These are phyloP conservation scores for Lasaia peninsularis DNA, from an alignment of 1,140 invertebrate species.

Conservation along the genomic window DNA sequence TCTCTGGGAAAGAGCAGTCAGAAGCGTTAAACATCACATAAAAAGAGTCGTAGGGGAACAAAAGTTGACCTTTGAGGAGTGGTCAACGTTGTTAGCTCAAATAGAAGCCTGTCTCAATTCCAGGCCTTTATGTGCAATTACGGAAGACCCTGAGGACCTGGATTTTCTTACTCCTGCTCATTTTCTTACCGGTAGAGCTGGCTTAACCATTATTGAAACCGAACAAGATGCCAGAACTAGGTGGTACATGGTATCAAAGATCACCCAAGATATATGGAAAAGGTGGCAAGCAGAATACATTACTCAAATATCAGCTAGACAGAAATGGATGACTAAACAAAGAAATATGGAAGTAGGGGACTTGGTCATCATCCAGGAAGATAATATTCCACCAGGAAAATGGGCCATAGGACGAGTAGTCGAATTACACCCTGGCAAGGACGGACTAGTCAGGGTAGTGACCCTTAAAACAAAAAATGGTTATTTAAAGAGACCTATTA, in stretches of 20 bases:
- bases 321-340: conserved; percentile 14
- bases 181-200: conserved; percentile 33
- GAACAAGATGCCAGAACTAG: conserved; percentile 19
- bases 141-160: conserved; percentile 34
- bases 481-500: no score
- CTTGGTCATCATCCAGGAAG: conserved; percentile 15
- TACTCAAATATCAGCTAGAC: conserved; percentile 6
- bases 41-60: conserved; percentile 29
- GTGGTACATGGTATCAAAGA: conserved; percentile 10
- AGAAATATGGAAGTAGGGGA: conserved; percentile 2
- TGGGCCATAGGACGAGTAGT: conserved; percentile 19
- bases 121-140: conserved; percentile 35
- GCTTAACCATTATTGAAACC: conserved; percentile 8
- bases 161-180: conserved; percentile 32
- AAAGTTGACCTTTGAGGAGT: conserved; percentile 38
- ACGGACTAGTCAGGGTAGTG: not conserved
- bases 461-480: no score
- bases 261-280: conserved; percentile 19
- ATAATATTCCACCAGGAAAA: conserved; percentile 12
- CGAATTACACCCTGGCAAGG: conserved; percentile 5
- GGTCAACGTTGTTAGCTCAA: conserved; percentile 31
- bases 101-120: conserved; percentile 39
- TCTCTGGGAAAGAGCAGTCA: conserved; percentile 8
- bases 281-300: conserved; percentile 19
- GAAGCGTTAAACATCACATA: conserved; percentile 22